Conservation (phyloP, 2,797 vertebrate genomes). For the Mormyrus proboscirostris region DNA sequence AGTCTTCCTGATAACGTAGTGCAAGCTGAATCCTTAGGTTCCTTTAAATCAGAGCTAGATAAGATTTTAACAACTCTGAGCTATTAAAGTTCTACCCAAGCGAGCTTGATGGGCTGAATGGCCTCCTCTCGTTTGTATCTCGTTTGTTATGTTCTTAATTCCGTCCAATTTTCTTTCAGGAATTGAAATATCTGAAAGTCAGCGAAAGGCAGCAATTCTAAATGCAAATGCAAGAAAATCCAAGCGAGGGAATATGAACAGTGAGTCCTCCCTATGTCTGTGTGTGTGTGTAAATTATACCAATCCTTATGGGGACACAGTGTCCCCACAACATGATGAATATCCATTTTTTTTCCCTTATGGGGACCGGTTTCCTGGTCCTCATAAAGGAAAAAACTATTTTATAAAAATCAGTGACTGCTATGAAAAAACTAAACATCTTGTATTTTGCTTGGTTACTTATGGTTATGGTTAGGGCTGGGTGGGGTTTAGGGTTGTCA, state of each 20-base stretch:
- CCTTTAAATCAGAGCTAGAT: no score
- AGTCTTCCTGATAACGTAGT: no score
- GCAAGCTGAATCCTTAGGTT: no score
- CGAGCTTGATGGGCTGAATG: no score
- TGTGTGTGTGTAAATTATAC: not conserved
- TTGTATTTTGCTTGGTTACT: not conserved
- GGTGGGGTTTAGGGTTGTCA: no score
- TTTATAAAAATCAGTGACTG: not conserved
- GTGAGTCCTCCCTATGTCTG: slow-evolving; percentile 51
- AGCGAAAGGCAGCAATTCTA: slow-evolving; percentile 86
- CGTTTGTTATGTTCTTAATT: not conserved
- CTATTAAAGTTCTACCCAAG: no score
- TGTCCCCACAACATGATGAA: not conserved
- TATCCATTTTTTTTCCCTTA: not conserved
- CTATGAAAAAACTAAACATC: not conserved
- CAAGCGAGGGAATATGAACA: slow-evolving; percentile 85
- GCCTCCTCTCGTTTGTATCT: no score
- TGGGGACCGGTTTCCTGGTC: no score
- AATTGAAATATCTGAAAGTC: slow-evolving; percentile 89
- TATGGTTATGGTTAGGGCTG: not conserved
- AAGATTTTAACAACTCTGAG: no score
- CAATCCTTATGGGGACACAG: not conserved
- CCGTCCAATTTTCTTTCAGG: slow-evolving; percentile 57
- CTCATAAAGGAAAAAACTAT: not conserved
- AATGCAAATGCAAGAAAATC: slow-evolving; percentile 74